Evolutionary conservation across 1,140 invertebrate species (phyloP).

Genomic region (Brachionus rotundiformis): DNA sequence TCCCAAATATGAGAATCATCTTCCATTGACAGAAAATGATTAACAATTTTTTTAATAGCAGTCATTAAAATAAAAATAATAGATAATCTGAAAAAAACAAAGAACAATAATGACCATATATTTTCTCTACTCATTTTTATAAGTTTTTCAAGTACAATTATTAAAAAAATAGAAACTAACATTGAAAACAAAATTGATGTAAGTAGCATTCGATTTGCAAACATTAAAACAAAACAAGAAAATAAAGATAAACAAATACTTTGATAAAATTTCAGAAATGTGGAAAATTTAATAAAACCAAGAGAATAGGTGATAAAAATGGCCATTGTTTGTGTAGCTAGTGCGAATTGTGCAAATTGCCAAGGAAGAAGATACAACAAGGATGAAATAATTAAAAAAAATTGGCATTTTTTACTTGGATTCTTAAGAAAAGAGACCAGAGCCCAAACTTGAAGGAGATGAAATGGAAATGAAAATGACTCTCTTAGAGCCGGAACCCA

Average conservation of each 20-base stretch:
- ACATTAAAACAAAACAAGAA: conserved; percentile 66
- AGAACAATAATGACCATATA: not conserved
- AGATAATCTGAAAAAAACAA: conserved; percentile 4
- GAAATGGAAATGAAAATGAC: conserved; percentile 76
- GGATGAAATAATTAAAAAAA: conserved; percentile 52
- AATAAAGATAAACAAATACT: conserved; percentile 54
- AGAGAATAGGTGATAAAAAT: conserved; percentile 69
- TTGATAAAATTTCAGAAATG: conserved; percentile 61
- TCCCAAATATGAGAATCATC: conserved; percentile 74
- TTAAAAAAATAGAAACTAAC: conserved; percentile 63
- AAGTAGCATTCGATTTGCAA: conserved; percentile 72
- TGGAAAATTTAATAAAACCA: conserved; percentile 66
- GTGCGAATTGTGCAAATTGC: conserved; percentile 74
- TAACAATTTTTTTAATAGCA: conserved; percentile 54
- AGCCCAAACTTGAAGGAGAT: conserved; percentile 66
- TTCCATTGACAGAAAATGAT: not conserved
- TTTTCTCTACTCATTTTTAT: too few relatives aligned
- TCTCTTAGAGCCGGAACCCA: conserved; percentile 82
- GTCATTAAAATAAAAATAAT: conserved; percentile 12
- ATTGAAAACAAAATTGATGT: conserved; percentile 69
- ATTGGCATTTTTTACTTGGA: conserved; percentile 20
- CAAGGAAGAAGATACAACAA: conserved; percentile 62
- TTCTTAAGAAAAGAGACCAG: conserved; percentile 64
- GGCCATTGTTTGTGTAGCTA: conserved; percentile 70
- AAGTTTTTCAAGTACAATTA: conserved; percentile 49